Base-by-base conservation (phyloP, 2,888 invertebrate genomes). In the Dromius quadrimaculatus region DNA sequence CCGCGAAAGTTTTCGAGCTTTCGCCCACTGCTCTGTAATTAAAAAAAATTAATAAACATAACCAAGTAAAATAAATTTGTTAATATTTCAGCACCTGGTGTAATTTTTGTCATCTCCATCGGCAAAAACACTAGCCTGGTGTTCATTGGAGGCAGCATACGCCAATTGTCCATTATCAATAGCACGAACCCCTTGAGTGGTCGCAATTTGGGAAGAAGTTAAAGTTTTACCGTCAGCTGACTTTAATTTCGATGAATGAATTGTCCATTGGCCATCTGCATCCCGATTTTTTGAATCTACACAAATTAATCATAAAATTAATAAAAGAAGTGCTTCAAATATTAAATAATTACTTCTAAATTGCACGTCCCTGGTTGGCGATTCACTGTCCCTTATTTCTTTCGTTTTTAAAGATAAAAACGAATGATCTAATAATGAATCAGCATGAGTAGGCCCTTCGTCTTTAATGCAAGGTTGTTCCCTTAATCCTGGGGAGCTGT, bases 351-450 rank as follows among this genome's bases (percentile, higher is more conserved):
- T 76, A 41, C 76, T 73, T 75, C 76, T 77, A 70, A 79, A 79
- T 59, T 74, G 80, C 66, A 81, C 78, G 57, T 89, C 90, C 81
- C 88, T 86, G 69, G 90, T 89, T 22, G 92, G 92, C 71, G 91
- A 91, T 82, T 89, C 89, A 15, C 92, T 91, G 80, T 92, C 92
- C 71, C 92, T 87, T 73, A 92, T 89, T 83, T 92, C 92, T 84
- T 92, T 92, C 76, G 88, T 88, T 84, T 92, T 92, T 81, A 92
- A 85, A 74, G 90, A 89, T 81, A 91, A 87, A 84, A 92, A 92
- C 80, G 88, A 91, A 83, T 92, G 91, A 83, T 92, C 92, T 63
- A 87, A 86, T 78, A 92, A 85, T 9, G 90, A 89, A 79, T 90
- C 89, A 64, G 90, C 89, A 81, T 92, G 91, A 28, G 76, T 79